Evolutionary conservation across 1,140 invertebrate species (phyloP).

Genomic region (Bombus balteatus): DNA sequence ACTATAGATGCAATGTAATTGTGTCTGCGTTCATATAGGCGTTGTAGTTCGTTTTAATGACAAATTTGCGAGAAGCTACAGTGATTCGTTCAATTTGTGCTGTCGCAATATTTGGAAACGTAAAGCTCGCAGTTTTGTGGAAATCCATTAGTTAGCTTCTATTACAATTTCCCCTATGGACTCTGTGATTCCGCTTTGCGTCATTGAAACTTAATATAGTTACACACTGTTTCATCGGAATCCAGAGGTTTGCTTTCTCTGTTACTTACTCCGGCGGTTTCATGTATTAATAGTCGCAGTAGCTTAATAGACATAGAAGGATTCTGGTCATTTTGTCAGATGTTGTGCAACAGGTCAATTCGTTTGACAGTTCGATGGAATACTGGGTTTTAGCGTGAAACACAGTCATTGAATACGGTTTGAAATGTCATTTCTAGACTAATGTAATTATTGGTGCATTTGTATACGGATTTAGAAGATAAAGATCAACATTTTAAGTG

Average conservation of each 20-base stretch:
- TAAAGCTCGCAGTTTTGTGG: background rate
- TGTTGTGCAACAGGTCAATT: constrained; percentile 28
- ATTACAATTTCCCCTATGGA: constrained; percentile 19
- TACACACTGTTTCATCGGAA: background rate
- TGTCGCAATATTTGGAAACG: constrained; percentile 15
- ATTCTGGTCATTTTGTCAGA: background rate
- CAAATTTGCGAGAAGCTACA: background rate
- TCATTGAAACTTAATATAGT: constrained; percentile 18
- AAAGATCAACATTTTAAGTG: too few species aligned
- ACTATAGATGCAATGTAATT: background rate
- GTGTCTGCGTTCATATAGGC: too few species aligned
- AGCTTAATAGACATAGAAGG: background rate
- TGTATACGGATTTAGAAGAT: too few species aligned
- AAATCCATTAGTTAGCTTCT: constrained; percentile 31
- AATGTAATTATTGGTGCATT: background rate
- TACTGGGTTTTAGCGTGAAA: background rate
- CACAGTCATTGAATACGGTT: background rate
- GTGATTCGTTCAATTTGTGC: background rate
- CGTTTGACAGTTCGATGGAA: background rate
- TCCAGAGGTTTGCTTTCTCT: background rate
- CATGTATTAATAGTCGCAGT: background rate
- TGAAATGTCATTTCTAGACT: background rate
- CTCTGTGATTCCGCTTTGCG: background rate
- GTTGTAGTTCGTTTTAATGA: background rate
- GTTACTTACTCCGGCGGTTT: background rate